Percentiles rank a stretch among this genome's conserved stretches.
These are phyloP conservation scores for Aramus guarauna DNA, from an alignment of 2,113 vertebrate genomes.

Conservation along the genomic window DNA sequence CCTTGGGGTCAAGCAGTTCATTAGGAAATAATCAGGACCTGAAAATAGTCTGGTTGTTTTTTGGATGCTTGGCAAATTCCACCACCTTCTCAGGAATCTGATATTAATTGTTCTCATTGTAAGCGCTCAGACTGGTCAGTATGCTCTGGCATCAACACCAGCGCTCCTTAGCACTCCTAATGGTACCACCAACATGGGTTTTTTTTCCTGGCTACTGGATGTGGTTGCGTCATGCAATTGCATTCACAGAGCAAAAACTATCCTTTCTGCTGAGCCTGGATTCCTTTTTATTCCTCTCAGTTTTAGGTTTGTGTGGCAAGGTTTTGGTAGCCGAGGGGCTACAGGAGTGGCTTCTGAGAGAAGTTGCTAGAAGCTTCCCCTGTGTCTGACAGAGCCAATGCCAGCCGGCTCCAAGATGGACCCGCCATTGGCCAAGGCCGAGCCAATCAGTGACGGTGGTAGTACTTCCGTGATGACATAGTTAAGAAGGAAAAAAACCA, in stretches of 20 bases:
- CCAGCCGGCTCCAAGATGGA: too few species aligned
- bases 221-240: background rate
- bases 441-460: too few species aligned
- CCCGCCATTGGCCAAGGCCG: too few species aligned
- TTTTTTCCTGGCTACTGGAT: background rate
- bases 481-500: too few species aligned
- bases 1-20: slow-evolving; percentile 18
- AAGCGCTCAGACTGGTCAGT: background rate
- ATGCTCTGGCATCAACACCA: background rate
- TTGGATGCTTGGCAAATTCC: slow-evolving; percentile 22
- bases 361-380: too few species aligned
- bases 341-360: too few species aligned
- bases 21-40: slow-evolving; percentile 23
- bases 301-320: too few species aligned
- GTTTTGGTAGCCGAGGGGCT: too few species aligned
- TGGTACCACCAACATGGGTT: background rate
- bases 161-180: background rate
- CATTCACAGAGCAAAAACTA: background rate
- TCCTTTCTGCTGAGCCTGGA: background rate
- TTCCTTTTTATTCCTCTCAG: background rate
- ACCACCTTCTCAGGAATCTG: slow-evolving; percentile 8
- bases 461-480: too few species aligned
- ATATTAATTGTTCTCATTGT: background rate
- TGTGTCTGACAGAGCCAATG: too few species aligned
- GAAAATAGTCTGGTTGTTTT: slow-evolving; percentile 28